Percentiles rank a stretch among this genome's conserved stretches.
Evolutionary conservation across 2,888 invertebrate species (phyloP).

Genomic region (Mesoligia furuncula): DNA sequence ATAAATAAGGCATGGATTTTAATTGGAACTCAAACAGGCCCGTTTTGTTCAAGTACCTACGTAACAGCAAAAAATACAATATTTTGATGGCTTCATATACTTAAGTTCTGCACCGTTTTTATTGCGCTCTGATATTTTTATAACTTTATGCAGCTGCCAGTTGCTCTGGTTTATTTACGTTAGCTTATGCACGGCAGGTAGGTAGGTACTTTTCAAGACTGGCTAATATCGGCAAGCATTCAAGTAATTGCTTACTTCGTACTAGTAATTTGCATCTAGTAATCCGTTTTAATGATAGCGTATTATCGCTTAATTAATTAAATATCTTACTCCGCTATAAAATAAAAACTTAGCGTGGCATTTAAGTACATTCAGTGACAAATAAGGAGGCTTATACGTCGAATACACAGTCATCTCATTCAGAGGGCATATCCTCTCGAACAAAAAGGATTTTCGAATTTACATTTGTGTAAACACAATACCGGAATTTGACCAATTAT

Average conservation of each 20-base stretch:
- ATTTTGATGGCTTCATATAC: conserved; percentile 65
- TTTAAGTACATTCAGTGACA: not conserved
- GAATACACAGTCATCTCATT: not conserved
- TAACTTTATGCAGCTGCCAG: conserved; percentile 25
- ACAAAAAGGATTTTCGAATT: not conserved
- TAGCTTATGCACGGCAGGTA: conserved; percentile 1
- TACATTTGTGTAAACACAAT: not conserved
- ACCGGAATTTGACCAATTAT: not conserved
- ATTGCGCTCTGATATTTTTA: conserved; percentile 53
- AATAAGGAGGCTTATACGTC: not conserved
- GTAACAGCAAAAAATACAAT: conserved; percentile 63
- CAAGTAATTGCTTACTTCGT: conserved; percentile 25
- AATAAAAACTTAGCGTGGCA: not conserved
- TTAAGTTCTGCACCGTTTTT: conserved; percentile 57
- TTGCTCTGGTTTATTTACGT: conserved; percentile 31
- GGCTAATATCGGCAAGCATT: conserved; percentile 5
- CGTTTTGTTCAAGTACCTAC: conserved; percentile 51
- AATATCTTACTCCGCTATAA: conserved; percentile 4
- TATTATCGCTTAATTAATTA: conserved; percentile 29
- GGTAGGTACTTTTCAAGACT: conserved; percentile 15
- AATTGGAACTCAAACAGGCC: conserved; percentile 56
- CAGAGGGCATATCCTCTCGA: not conserved
- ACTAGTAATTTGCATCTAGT: conserved; percentile 21
- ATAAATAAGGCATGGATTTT: conserved; percentile 60
- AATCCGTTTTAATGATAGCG: conserved; percentile 31